phyloP scores from a whole-genome alignment of 2,113 vertebrate species.

The Girardinichthys multiradiatus region DNA sequence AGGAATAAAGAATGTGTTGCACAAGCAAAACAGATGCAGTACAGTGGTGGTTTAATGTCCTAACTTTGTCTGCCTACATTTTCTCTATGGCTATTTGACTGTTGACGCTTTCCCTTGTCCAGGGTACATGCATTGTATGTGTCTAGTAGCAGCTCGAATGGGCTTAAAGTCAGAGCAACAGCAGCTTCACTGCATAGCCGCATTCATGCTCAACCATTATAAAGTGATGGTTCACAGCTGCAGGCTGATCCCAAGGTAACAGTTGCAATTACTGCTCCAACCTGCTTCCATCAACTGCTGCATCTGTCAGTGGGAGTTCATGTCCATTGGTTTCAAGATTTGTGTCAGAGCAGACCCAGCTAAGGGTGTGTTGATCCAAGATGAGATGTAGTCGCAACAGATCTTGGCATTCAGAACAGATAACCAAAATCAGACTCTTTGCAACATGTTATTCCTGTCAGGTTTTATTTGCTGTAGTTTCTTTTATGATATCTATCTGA shows the following conservation, averaged over 20 bases:
- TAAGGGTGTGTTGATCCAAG: neutral
- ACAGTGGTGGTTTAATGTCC: neutral
- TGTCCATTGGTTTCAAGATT: neutral
- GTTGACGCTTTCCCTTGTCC: neutral
- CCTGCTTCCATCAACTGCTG: neutral
- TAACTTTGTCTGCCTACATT: neutral
- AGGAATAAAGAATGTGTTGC: no score
- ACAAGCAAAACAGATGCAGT: neutral
- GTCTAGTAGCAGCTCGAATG: neutral
- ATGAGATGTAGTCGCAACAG: neutral
- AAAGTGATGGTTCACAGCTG: neutral
- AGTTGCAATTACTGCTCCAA: neutral
- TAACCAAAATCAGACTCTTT: neutral
- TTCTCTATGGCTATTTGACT: neutral
- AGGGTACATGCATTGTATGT: neutral
- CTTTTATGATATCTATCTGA: neutral
- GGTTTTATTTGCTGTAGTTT: neutral
- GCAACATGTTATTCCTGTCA: neutral
- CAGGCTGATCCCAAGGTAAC: neutral
- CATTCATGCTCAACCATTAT: neutral
- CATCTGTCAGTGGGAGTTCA: neutral
- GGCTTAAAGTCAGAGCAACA: neutral
- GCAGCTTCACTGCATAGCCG: neutral
- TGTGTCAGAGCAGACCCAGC: neutral
- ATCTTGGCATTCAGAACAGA: neutral